Percentiles rank a stretch among this genome's conserved stretches.
Conservation (phyloP, 2,113 vertebrate genomes). For the Stigmatopora nigra region DNA sequence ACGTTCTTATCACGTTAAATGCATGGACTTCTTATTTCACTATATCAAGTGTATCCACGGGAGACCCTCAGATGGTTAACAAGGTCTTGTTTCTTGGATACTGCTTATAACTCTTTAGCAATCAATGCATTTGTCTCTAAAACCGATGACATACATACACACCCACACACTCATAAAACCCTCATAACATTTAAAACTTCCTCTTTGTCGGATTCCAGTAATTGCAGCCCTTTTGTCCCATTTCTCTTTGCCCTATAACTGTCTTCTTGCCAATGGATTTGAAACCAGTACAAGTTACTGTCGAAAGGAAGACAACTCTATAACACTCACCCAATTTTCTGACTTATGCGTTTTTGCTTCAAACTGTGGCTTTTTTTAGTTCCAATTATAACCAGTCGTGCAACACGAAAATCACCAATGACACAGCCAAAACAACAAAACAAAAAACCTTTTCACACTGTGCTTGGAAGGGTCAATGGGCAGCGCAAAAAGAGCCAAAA, state of each 20-base stretch:
- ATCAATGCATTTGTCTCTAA: conserved; percentile 25
- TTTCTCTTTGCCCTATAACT: not conserved
- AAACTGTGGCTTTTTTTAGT: not conserved
- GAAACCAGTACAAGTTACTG: not conserved
- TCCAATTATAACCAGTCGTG: not conserved
- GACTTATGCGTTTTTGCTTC: no score
- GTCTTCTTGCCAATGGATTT: not conserved
- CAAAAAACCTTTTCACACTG: not conserved
- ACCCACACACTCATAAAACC: conserved; percentile 14
- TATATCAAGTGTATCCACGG: conserved; percentile 38
- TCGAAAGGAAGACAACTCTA: not conserved
- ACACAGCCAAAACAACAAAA: not conserved
- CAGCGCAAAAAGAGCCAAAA: no score
- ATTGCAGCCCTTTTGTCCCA: conserved; percentile 1
- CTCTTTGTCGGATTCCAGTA: not conserved
- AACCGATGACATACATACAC: conserved; percentile 12
- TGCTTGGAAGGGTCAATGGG: no score
- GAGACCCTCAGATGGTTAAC: conserved; percentile 40
- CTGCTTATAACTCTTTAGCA: conserved; percentile 31
- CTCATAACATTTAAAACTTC: conserved; percentile 4
- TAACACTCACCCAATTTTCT: not conserved
- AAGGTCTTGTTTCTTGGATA: conserved; percentile 42
- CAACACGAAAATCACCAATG: not conserved
- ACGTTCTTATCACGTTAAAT: not conserved
- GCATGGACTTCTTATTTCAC: not conserved